These are phyloP conservation scores for Wasmannia auropunctata DNA, from an alignment of 1,140 invertebrate genomes.

Conservation along the genomic window DNA sequence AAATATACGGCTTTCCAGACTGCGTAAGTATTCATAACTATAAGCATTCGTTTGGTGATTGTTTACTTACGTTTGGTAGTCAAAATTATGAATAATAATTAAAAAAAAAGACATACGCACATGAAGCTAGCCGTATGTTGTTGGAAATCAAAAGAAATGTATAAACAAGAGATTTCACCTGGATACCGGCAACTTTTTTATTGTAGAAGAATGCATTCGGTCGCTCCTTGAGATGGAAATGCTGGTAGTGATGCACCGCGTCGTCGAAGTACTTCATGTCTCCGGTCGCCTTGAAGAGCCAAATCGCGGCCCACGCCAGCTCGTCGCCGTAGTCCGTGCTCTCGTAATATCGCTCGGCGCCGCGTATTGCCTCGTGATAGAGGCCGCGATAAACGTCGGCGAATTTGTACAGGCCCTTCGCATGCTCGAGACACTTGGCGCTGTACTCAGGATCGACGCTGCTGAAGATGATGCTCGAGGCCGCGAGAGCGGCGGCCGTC, in stretches of 20 bases:
- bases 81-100: too few species aligned
- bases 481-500: slow-evolving; percentile 87
- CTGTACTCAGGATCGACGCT: slow-evolving; percentile 85
- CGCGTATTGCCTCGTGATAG: slow-evolving; percentile 87
- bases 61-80: too few species aligned
- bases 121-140: too few species aligned
- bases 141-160: background rate
- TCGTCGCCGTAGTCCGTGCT: slow-evolving; percentile 88
- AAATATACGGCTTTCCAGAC: too few species aligned
- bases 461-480: slow-evolving; percentile 86
- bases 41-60: too few species aligned
- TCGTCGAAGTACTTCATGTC: slow-evolving; percentile 85
- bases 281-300: slow-evolving; percentile 88
- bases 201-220: slow-evolving; percentile 87
- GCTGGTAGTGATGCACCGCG: slow-evolving; percentile 85
- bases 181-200: slow-evolving; percentile 87
- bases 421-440: slow-evolving; percentile 84
- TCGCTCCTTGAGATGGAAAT: slow-evolving; percentile 84
- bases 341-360: slow-evolving; percentile 86
- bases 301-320: slow-evolving; percentile 87
- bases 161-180: slow-evolving; percentile 79
- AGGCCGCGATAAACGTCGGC: slow-evolving; percentile 86
- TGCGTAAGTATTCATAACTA: too few species aligned
- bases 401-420: slow-evolving; percentile 87
- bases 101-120: too few species aligned